These are phyloP conservation scores for Apocrypta bakeri DNA, from an alignment of 1,140 invertebrate genomes.

Conservation along the genomic window DNA sequence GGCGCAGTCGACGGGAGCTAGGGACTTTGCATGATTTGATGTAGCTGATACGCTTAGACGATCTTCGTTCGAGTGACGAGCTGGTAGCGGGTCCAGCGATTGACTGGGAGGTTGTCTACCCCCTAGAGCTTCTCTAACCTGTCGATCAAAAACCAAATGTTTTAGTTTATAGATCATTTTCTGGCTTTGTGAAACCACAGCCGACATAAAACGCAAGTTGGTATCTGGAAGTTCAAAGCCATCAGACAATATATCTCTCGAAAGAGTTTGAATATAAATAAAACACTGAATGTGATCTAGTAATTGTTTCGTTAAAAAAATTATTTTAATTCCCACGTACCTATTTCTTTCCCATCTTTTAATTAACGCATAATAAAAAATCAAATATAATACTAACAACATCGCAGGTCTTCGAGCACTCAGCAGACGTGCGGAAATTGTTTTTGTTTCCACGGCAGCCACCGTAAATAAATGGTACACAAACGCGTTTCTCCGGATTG, in stretches of 20 bases:
- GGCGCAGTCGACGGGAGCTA: constrained; percentile 77
- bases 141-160: neutral
- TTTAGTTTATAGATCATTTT: neutral
- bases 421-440: constrained; percentile 86
- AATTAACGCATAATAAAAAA: neutral
- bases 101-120: neutral
- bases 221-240: too few species aligned
- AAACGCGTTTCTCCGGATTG: constrained; percentile 82
- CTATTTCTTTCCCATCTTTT: too few species aligned
- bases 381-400: constrained; percentile 68
- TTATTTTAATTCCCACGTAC: too few species aligned
- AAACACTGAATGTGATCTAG: too few species aligned
- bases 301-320: too few species aligned
- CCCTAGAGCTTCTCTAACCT: neutral
- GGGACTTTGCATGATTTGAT: neutral
- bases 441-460: constrained; percentile 94
- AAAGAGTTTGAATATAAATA: too few species aligned
- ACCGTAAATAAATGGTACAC: constrained; percentile 88
- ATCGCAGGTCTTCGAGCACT: constrained; percentile 85
- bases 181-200: too few species aligned
- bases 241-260: too few species aligned
- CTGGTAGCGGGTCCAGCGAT: neutral
- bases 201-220: too few species aligned
- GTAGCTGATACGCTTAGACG: neutral
- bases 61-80: neutral